Evolutionary conservation across 2,113 vertebrate species (phyloP).

Genomic region (Craseonycteris thonglongyai): DNA sequence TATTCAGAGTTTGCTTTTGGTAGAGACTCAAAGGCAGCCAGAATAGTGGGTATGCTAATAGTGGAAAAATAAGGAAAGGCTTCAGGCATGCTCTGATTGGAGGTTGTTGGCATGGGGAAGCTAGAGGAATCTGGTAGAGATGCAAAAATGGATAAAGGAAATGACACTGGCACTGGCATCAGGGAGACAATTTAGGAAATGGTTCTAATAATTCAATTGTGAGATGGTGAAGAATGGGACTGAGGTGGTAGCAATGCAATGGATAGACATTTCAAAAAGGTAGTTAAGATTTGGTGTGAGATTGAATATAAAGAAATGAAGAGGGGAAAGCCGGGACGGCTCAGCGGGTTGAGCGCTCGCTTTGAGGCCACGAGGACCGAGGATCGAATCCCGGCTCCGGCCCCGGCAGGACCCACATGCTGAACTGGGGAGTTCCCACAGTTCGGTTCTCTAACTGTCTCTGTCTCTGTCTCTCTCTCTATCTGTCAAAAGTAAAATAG

Average conservation of each 20-base stretch:
- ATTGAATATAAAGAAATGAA: background rate
- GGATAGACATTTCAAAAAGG: background rate
- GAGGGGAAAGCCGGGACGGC: too few relatives aligned
- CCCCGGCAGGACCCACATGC: too few relatives aligned
- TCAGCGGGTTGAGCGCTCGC: too few relatives aligned
- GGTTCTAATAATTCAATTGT: background rate
- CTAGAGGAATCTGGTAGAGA: background rate
- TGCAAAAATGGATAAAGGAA: background rate
- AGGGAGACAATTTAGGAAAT: background rate
- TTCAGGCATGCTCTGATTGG: background rate
- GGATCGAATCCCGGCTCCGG: too few relatives aligned
- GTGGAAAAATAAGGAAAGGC: background rate
- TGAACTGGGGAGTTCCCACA: too few relatives aligned
- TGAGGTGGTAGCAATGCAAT: background rate
- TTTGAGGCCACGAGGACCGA: too few relatives aligned
- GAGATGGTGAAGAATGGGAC: background rate
- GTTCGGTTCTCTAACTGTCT: too few relatives aligned
- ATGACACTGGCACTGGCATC: background rate
- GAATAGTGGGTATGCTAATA: background rate
- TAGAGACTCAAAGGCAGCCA: background rate
- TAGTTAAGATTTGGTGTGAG: background rate
- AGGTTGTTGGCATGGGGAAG: background rate
- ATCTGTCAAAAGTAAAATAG: too few relatives aligned
- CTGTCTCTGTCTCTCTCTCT: too few relatives aligned
- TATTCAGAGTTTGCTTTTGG: background rate